Evolutionary conservation across 2,113 vertebrate genomes (phyloP), one percentile per base, ranked within the genome.

Genomic region (Clarias batrachus): DNA sequence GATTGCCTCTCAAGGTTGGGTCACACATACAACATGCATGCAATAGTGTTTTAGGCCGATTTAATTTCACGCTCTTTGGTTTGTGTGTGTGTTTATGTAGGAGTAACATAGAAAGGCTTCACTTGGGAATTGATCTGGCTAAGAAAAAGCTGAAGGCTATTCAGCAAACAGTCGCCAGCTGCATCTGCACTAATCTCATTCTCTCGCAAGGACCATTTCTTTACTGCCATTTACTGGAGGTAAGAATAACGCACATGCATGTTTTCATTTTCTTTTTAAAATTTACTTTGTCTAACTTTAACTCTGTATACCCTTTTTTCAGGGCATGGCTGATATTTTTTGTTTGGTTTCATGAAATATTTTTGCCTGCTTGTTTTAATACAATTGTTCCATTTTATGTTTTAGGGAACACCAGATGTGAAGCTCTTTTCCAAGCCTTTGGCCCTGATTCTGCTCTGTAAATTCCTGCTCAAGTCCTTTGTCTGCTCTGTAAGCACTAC

Each of bases 141-240:
- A 99, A 99, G 92, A 98, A 95, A 92, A 97, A 98, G 91, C 92
- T 99, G 56, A 94, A 95, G 11, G 97, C 97, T 68, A 94, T 97
- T 52, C 98, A 98, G 93, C 97, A 99, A 94, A 99, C 96, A 0
- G 95, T 99, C 0, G 97, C 98, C 88, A 98, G 97, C 93, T 99
- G 98, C 91, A 96, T 99, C 89, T 98, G 97, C 82, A 99, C 98
- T 91, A 99, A 98, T 91, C 96, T 98, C 4, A 95, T 99, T 63
- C 94, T 99, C 88, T 99, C 97, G 1, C 98, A 99, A 92, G 98
- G 98, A 4, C 97, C 98, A 0, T 99, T 99, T 92, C 97, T 99
- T 59, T 99, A 99, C 86, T 99, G 98, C 87, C 96, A 96, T 84
- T 96, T 99, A 87, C 96, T 96, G 96, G 98, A 99, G 97, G 98